phyloP scores from a whole-genome alignment of 1,140 invertebrate species.

The Phymastichus coffea region DNA sequence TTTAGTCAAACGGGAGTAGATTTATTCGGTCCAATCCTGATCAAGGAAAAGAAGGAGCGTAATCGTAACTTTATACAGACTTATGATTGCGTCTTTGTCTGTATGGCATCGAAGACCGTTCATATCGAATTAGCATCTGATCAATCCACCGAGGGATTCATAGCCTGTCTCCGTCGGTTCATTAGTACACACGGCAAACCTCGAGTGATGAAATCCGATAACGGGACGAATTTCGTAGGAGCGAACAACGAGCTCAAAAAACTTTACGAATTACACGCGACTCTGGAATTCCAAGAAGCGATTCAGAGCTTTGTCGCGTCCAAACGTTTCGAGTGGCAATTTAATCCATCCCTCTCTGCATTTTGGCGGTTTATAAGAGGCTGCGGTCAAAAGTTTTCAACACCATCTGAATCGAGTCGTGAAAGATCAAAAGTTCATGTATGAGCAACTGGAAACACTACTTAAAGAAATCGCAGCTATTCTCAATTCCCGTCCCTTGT shows the following conservation, averaged over 20 bases:
- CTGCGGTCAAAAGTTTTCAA: not conserved
- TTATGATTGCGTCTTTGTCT: slow-evolving; percentile 22
- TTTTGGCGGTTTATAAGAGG: slow-evolving; percentile 19
- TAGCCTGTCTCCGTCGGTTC: not conserved
- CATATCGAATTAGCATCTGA: not conserved
- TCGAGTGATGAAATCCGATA: slow-evolving; percentile 32
- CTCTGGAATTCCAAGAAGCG: not conserved
- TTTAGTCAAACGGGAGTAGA: not conserved
- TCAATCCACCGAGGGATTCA: not conserved
- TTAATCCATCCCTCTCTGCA: slow-evolving; percentile 29
- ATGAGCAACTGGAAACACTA: slow-evolving; percentile 5
- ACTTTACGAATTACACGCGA: not conserved
- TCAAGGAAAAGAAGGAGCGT: not conserved
- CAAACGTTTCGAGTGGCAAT: slow-evolving; percentile 18
- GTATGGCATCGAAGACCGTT: slow-evolving; percentile 1
- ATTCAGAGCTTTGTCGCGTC: not conserved
- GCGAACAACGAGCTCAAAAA: slow-evolving; percentile 10
- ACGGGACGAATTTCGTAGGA: slow-evolving; percentile 34
- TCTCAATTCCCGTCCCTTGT: slow-evolving; percentile 4
- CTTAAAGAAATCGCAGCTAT: slow-evolving; percentile 13
- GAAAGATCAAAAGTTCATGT: not conserved
- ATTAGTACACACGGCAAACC: slow-evolving; percentile 18
- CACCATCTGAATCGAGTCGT: not conserved
- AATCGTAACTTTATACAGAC: not conserved
- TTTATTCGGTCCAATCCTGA: not conserved